These are phyloP conservation scores for Ctenochaetus hawaiiensis DNA, from an alignment of 2,797 vertebrate species.

Conservation along the genomic window DNA sequence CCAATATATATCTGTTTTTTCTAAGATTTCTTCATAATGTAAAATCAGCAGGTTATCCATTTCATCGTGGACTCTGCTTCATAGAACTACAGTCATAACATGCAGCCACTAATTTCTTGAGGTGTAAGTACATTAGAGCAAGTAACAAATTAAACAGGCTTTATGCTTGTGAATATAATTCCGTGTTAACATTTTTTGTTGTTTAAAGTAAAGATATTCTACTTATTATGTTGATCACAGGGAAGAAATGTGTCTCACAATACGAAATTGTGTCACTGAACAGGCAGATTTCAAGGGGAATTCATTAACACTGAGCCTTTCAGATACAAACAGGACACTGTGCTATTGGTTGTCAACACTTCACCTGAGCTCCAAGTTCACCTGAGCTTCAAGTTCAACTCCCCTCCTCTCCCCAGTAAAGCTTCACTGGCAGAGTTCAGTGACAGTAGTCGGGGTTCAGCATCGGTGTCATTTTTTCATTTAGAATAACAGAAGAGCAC, in stretches of 20 bases:
- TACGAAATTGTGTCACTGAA: not conserved
- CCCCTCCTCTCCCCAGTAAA: no score
- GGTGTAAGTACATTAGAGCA: no score
- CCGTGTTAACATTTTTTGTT: not conserved
- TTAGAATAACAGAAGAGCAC: not conserved
- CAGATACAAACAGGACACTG: not conserved
- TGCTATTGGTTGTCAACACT: not conserved
- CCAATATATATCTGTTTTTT: not conserved
- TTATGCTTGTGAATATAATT: not conserved
- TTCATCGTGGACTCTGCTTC: not conserved
- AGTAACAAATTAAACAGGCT: not conserved
- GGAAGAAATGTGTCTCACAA: not conserved
- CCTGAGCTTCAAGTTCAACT: no score
- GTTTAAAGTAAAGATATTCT: not conserved
- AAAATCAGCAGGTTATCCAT: not conserved
- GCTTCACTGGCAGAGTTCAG: no score
- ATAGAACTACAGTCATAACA: not conserved
- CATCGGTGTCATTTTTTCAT: no score
- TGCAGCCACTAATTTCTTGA: not conserved
- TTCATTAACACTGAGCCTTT: not conserved
- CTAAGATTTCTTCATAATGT: not conserved
- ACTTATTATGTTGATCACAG: not conserved
- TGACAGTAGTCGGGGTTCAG: no score
- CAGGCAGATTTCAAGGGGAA: not conserved
- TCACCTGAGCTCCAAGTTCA: no score